These are phyloP conservation scores for Erythrocercus mccallii DNA, from an alignment of 2,113 vertebrate genomes.

Conservation along the genomic window DNA sequence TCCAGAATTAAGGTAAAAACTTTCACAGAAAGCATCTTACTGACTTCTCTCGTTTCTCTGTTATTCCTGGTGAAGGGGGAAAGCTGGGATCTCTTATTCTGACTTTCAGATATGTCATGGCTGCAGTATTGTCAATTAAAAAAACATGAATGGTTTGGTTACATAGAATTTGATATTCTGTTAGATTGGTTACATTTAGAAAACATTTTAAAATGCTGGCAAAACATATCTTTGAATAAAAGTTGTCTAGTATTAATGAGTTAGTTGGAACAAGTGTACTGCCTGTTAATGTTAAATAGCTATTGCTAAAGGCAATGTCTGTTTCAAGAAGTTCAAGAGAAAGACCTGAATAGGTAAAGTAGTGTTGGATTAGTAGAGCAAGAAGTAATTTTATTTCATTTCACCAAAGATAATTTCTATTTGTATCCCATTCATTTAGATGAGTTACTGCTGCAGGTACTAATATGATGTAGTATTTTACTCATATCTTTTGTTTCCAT, in stretches of 20 bases:
- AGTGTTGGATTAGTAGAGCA: not conserved
- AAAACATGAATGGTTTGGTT: not conserved
- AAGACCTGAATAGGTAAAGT: not conserved
- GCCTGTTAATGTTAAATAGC: not conserved
- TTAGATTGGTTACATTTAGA: not conserved
- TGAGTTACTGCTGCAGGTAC: not conserved
- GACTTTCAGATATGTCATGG: not conserved
- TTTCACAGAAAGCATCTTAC: not conserved
- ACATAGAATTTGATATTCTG: not conserved
- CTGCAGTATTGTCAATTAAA: not conserved
- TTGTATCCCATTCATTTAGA: not conserved
- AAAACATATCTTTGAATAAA: not conserved
- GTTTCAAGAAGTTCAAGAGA: not conserved
- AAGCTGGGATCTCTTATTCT: not conserved
- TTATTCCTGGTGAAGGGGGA: rapidly evolving
- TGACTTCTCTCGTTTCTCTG: not conserved
- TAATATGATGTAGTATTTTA: not conserved
- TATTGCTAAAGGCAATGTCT: not conserved
- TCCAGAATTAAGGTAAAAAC: not conserved
- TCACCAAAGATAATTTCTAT: not conserved
- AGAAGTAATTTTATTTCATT: not conserved
- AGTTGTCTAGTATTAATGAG: slow-evolving; percentile 1
- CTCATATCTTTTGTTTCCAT: not conserved
- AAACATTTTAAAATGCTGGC: not conserved
- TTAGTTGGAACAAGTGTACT: not conserved